Percentiles rank a stretch among this genome's conserved stretches.
Conservation (phyloP, 37 sponge, comb jelly and placozoan genomes). For the Halichondria panicea region DNA sequence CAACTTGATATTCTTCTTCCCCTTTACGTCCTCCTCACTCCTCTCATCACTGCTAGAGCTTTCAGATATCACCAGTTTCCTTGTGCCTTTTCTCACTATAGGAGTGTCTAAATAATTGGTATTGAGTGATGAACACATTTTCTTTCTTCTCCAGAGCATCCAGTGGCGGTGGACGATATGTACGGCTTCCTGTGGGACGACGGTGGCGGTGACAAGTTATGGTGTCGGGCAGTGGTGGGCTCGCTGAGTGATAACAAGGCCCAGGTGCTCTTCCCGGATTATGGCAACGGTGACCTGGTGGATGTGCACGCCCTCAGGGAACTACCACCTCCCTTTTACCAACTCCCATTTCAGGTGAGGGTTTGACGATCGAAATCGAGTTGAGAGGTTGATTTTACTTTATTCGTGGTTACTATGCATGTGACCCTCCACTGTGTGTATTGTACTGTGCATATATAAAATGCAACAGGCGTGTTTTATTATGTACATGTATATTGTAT, state of each 20-base stretch:
- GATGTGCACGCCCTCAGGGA: conserved; percentile 4
- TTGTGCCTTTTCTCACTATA: neutral
- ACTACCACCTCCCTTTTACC: conserved; percentile 51
- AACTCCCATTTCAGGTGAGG: conserved; percentile 66
- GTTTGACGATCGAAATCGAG: neutral
- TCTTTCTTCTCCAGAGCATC: too few relatives aligned
- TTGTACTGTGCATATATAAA: neutral
- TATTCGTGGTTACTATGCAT: neutral
- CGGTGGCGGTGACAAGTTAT: neutral
- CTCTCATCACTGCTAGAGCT: too few relatives aligned
- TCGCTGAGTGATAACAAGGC: neutral
- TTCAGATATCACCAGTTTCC: neutral
- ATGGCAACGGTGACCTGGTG: conserved; percentile 58
- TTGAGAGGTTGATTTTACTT: neutral
- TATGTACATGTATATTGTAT: neutral
- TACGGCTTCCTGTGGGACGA: conserved; percentile 44
- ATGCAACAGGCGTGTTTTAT: neutral
- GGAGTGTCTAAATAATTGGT: neutral
- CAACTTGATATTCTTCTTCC: too few relatives aligned
- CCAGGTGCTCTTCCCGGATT: conserved; percentile 50
- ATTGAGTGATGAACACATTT: too few relatives aligned
- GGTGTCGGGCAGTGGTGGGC: conserved; percentile 49
- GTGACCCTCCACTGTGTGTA: neutral
- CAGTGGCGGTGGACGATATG: neutral
- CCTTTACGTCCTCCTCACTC: too few relatives aligned